Percentiles rank a stretch among this genome's conserved stretches.
Conservation (phyloP, 2,888 invertebrate genomes). For the Metacarcinus magister region DNA sequence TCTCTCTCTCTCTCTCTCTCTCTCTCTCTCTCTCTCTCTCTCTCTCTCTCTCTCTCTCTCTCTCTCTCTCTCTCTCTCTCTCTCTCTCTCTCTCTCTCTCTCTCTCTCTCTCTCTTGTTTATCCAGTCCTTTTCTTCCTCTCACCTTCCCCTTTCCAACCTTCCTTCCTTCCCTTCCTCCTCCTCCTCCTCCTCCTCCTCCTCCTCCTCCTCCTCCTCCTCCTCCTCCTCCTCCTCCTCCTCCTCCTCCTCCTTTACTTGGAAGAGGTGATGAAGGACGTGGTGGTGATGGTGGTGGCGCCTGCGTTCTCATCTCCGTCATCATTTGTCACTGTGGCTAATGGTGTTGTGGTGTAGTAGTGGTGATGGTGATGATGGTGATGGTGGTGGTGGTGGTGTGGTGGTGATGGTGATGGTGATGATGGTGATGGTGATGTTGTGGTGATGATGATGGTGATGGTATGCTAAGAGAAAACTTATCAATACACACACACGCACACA, state of each 20-base stretch:
- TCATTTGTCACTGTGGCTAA: background rate
- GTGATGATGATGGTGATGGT: no score
- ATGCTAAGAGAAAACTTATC: no score
- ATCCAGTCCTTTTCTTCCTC: background rate
- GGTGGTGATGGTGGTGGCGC: background rate
- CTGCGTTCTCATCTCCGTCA: background rate
- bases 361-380: background rate
- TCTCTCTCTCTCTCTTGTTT: background rate
- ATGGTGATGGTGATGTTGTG: no score
- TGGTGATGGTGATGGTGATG: no score
- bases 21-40: slow-evolving; percentile 10
- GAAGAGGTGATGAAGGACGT: background rate
- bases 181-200: no score
- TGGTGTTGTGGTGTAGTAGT: background rate
- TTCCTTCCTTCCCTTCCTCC: no score
- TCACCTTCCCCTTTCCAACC: background rate
- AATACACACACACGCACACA: no score
- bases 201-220: no score
- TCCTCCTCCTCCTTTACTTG: background rate
- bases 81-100: background rate
- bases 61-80: background rate
- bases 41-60: background rate
- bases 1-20: background rate
- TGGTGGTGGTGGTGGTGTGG: background rate
- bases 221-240: background rate